Evolutionary conservation across 2,888 invertebrate genomes (phyloP).

Genomic region (Steinernema scapterisci): DNA sequence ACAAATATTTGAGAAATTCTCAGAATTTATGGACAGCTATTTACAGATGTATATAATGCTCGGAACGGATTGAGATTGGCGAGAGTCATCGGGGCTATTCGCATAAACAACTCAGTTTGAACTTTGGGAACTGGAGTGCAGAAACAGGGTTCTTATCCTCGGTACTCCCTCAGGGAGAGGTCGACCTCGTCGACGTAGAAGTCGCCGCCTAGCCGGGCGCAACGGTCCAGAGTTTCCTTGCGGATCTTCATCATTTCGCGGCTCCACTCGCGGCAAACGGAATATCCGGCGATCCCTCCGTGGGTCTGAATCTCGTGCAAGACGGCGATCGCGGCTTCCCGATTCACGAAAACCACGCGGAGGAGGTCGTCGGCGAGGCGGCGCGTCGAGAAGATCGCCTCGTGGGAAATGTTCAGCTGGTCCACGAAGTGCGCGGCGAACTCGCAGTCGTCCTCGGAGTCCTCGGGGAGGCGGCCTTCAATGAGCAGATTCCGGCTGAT

Average conservation of each 20-base stretch:
- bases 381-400: slow-evolving; percentile 13
- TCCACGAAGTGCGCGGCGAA: slow-evolving; percentile 28
- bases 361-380: slow-evolving; percentile 7
- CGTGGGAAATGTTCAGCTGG: neutral
- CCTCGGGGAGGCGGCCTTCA: neutral
- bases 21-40: neutral
- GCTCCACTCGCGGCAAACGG: slow-evolving; percentile 26
- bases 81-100: too few relatives aligned
- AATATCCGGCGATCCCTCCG: slow-evolving; percentile 13
- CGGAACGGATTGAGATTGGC: neutral
- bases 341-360: slow-evolving; percentile 19
- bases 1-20: too few relatives aligned
- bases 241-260: slow-evolving; percentile 19
- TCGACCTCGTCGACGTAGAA: slow-evolving; percentile 31
- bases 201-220: neutral
- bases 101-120: neutral
- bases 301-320: slow-evolving; percentile 6
- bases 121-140: neutral
- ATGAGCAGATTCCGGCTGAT: slow-evolving; percentile 24
- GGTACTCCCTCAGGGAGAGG: slow-evolving; percentile 6
- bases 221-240: neutral
- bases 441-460: slow-evolving; percentile 5
- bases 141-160: neutral
- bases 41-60: neutral
- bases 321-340: slow-evolving; percentile 2